phyloP scores from a whole-genome alignment of 2,888 invertebrate genomes.

The Sesia bembeciformis region DNA sequence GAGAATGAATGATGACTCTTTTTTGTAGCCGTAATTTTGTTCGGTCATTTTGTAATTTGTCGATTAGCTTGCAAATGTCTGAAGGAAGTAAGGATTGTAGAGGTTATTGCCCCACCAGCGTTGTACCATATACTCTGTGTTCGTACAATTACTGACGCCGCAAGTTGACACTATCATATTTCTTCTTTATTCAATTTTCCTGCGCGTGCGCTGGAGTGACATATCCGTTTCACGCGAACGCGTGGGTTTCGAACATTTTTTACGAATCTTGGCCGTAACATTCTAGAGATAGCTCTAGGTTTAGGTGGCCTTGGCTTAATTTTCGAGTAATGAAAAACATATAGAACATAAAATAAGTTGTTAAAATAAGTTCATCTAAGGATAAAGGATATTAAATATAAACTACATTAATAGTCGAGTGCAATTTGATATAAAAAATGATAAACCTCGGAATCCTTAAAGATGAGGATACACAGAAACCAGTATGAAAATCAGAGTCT shows the following conservation, averaged over 20 bases:
- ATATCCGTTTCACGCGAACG: conserved; percentile 37
- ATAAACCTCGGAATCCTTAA: no score
- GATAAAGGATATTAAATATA: no score
- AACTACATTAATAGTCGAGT: no score
- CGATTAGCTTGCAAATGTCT: conserved; percentile 21
- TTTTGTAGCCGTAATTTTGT: conserved; percentile 10
- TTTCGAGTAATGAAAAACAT: no score
- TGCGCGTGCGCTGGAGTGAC: conserved; percentile 30
- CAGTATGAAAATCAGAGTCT: no score
- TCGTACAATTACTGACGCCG: conserved; percentile 3
- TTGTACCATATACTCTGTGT: conserved; percentile 20
- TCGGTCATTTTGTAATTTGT: conserved; percentile 23
- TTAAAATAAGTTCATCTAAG: no score
- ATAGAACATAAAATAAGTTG: no score
- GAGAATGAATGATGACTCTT: background rate
- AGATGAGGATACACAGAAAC: no score
- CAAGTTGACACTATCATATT: conserved; percentile 53
- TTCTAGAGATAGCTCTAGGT: no score
- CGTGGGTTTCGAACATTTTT: conserved; percentile 28
- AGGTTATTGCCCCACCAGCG: conserved; percentile 16
- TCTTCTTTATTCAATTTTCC: conserved; percentile 62
- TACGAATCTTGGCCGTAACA: no score
- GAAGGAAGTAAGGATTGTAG: conserved; percentile 19
- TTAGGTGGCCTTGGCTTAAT: no score
- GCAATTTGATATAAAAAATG: no score